These are phyloP conservation scores for Apis cerana DNA, from an alignment of 1,140 invertebrate species.

Conservation along the genomic window DNA sequence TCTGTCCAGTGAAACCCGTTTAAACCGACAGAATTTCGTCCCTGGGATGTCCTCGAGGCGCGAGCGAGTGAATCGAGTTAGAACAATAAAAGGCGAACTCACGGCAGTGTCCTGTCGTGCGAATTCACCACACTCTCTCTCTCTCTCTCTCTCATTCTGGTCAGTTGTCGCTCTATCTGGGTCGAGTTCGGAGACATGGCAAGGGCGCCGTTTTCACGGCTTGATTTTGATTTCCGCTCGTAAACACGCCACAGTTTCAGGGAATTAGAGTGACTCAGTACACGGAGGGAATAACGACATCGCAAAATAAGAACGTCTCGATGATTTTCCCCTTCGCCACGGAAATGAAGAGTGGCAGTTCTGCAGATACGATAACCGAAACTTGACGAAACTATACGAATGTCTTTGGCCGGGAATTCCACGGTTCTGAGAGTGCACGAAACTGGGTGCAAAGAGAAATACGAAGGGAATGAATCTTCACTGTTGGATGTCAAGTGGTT, in stretches of 20 bases:
- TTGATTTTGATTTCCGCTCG: constrained; percentile 49
- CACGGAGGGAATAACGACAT: not conserved
- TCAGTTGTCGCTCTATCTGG: constrained; percentile 1
- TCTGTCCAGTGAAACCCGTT: not conserved
- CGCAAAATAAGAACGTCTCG: not conserved
- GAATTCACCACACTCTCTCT: not conserved
- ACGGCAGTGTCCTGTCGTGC: constrained; percentile 5
- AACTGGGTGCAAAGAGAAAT: no score
- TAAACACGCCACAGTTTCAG: constrained; percentile 41
- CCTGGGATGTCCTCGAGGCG: not conserved
- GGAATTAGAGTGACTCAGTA: constrained; percentile 18
- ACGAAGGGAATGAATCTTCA: no score
- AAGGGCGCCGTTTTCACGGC: constrained; percentile 22
- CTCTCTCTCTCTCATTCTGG: not conserved
- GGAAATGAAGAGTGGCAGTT: constrained; percentile 37
- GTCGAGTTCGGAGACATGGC: not conserved
- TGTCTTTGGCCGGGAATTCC: not conserved
- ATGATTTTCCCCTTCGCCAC: not conserved
- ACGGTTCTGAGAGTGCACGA: not conserved
- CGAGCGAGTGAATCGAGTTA: constrained; percentile 30
- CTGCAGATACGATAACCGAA: constrained; percentile 1
- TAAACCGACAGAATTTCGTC: constrained; percentile 14
- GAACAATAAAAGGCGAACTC: constrained; percentile 36
- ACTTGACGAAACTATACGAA: constrained; percentile 1
- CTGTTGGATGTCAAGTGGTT: no score